Evolutionary conservation across 92 coral and sea anemone species (phyloP), one percentile per base, ranked within the genome.

Genomic region (Plumapathes pennacea): DNA sequence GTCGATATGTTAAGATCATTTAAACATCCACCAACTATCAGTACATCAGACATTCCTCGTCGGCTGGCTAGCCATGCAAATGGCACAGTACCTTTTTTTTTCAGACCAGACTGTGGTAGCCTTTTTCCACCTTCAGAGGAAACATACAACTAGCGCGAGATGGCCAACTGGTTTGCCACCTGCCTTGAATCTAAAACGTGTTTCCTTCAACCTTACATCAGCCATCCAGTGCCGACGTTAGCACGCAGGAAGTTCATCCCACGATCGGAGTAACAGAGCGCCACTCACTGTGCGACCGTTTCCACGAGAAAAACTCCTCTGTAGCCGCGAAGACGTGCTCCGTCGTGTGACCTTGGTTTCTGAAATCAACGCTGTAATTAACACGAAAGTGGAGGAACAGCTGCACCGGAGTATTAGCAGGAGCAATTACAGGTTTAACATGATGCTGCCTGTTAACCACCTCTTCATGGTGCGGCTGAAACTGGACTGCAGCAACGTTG

Each of bases 391-490:
- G 12, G 76, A 74, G 37, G 82, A 74, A 33, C 82, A 74, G 32
- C 25, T 74, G 11, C 76, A 64, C 62, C 57, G 32, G 40, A 33
- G 51, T 17, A 53, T 74, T 13, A 74, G 66, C 46, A 54, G 72
- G n/a, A 57, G 46, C 53, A 66, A 76, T 39, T 76, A 76, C 55
- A 30, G 59, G 4, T 53, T 76, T 38, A 76, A 76, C 32, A 67
- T 66, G 68, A 67, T 76, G 83, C 48, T 50, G 4, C 83, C 83
- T 22, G 83, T 46, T 27, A 57, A 60, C 30, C 83, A 76, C 29
- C 57, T 76, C 18, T 76, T 76, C 57, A 76, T 76, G 83, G 59
- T 56, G 54, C 58, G 76, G 29, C 70, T 76, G 10, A 70, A 57
- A 46, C 54, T 76, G 6, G 54, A 67, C 34, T 50, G 52, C n/a